These are phyloP conservation scores for Caenorhabditis sp. DNA, from an alignment of 2,888 invertebrate genomes.

Conservation along the genomic window DNA sequence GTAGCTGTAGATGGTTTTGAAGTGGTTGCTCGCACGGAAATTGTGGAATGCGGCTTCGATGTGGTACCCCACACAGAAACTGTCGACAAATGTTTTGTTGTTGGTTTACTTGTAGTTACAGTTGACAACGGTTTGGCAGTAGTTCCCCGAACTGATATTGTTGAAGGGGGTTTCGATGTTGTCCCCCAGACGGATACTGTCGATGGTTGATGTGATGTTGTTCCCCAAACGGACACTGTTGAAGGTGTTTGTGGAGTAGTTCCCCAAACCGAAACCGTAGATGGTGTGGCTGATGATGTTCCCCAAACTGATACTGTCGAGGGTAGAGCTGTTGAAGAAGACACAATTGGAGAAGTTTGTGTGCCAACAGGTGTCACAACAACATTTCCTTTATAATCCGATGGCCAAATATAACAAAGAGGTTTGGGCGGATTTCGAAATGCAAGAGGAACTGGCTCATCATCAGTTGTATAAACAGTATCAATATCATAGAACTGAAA, in stretches of 20 bases:
- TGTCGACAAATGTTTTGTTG: background rate
- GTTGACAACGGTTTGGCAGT: background rate
- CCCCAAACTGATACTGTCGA: background rate
- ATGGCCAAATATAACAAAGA: conserved; percentile 47
- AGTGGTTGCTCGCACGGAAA: background rate
- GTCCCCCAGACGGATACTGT: background rate
- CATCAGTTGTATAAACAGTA: conserved; percentile 20
- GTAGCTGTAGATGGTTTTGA: too few relatives aligned
- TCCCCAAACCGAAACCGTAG: background rate
- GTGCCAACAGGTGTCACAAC: too few relatives aligned
- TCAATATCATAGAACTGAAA: conserved; percentile 51
- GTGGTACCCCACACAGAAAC: background rate
- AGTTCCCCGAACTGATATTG: background rate
- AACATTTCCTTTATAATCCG: conserved; percentile 10
- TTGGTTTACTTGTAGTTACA: background rate
- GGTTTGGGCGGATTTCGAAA: conserved; percentile 39
- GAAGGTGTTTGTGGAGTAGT: background rate
- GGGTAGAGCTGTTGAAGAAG: too few relatives aligned
- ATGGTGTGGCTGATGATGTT: background rate
- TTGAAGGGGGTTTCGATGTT: background rate
- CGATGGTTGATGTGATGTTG: background rate
- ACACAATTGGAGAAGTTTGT: too few relatives aligned
- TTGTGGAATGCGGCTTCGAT: background rate
- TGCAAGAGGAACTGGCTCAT: conserved; percentile 18
- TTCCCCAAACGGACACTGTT: background rate